Evolutionary conservation across 2,797 vertebrate species (phyloP), one percentile per base, ranked within the genome.

Genomic region (Enteromius thamalakanensis): DNA sequence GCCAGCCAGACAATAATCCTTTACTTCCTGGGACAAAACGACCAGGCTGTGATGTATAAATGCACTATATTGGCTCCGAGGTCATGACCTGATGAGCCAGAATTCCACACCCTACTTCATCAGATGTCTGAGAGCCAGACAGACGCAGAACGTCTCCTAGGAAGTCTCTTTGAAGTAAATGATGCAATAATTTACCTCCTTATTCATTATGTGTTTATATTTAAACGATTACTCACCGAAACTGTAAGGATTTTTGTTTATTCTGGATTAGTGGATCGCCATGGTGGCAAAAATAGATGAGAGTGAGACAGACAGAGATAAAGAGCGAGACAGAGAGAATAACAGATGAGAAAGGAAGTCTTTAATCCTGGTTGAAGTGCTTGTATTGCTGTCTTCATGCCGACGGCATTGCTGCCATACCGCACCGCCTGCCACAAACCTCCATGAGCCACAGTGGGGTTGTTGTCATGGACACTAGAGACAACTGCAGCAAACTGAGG

Each of bases 381-480:
- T 76, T 32, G 47, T 64, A 19, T 86, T 86, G 70, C 84, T 87
- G 76, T 82, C 62, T 79, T 85, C 86, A 86, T 82, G 87, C 84
- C 4, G 72, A 88, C 88, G 84, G 87, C 87, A 91, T 89, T 87
- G 88, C 76, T 90, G 80, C 85, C 89, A 85, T 89, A 79, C 87
- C 83, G 60, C 83, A 51, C 84, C 82, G 83, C 86, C 81, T 85
- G 88, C 84, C 85, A 79, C 89, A 90, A 90, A 88, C 90, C 89
- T 89, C 86, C 84, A 34, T 79, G 86, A 88, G 88, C 90, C 83
- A 55, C 89, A 51, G 49, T 75, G 85, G 90, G 87, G 89, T 84
- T 87, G 92, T 93, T 82, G 88, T 88, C 91, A 89, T 80, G 91
- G 90, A 62, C 88, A 92, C 90, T 15, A 81, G 70, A 86, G 82